These are phyloP conservation scores for Albula glossodonta DNA, from an alignment of 2,113 vertebrate genomes.

Conservation along the genomic window DNA sequence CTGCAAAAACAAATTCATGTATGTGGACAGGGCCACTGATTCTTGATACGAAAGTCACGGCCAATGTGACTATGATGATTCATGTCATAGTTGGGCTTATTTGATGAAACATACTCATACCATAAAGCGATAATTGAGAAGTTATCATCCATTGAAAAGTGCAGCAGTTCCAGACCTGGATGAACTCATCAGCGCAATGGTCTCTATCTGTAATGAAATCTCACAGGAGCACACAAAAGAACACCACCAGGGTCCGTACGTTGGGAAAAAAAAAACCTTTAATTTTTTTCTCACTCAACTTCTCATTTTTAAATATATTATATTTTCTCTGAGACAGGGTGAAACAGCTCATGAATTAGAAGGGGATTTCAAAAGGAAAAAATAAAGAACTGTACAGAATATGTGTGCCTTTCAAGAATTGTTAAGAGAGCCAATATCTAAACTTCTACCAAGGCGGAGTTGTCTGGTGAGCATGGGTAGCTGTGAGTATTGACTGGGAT, in stretches of 20 bases:
- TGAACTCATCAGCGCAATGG: neutral
- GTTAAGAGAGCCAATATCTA: neutral
- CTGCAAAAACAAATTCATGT: too few relatives aligned
- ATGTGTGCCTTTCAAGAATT: neutral
- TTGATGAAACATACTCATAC: too few relatives aligned
- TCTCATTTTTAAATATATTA: neutral
- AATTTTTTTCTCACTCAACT: neutral
- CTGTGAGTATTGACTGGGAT: neutral
- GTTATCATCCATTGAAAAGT: too few relatives aligned
- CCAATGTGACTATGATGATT: too few relatives aligned
- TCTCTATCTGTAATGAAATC: neutral
- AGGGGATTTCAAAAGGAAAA: neutral
- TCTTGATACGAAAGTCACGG: too few relatives aligned
- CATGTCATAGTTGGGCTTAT: too few relatives aligned
- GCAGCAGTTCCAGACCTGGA: neutral
- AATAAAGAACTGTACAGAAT: neutral
- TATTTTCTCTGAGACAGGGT: neutral
- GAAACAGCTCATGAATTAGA: neutral
- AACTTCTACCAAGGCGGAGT: neutral
- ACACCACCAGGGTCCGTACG: neutral
- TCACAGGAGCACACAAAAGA: neutral
- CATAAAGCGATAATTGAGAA: too few relatives aligned
- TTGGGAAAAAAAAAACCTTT: neutral
- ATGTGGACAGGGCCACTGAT: too few relatives aligned
- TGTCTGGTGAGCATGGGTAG: neutral